Base-by-base conservation (phyloP, 2,888 invertebrate species). In the Drosophila quinaria region DNA sequence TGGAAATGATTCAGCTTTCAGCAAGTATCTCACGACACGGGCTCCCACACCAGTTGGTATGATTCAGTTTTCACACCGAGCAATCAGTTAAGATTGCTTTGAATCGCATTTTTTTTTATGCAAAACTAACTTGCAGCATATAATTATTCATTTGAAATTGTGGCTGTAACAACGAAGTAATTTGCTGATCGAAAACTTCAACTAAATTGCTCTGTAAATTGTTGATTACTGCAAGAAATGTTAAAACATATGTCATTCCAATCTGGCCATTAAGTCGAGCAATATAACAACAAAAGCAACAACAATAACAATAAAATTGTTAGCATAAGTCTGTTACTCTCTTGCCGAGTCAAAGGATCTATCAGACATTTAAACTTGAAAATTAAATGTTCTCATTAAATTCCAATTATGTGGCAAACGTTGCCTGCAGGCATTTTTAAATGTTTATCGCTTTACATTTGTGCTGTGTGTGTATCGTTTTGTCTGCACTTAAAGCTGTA, bases 181-280 rank as follows among this genome's bases (percentile, higher is more conserved):
- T 61, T 61, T 52, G 52, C 52, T 35, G 52, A 4, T 52, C 29
- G 52, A 61, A 44, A 42, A 50, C 41, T 60, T 60, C 10, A 54
- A 17, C 10, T 11, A 22, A 60, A 61, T 52, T 52, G 60, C 22
- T n/a, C 33, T 33, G 41, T 25, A 33, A 60, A 35, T 51, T 69
- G 75, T 74, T 65, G 70, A 69, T 59, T 69, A 41, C 64, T 56
- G 42, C 58, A 58, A 33, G 17, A 54, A 37, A 17, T 37, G 44
- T 29, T 62, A 13, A 44, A 62, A 15, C 54, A 54, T 54, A 44
- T 62, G 61, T 52, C 52, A 61, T 52, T 44, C 35, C 37, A 46
- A 54, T 54, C 19, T 29, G 19, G 50, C 50, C 29, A 41, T 60
- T 51, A 60, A 42, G 60, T 41, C 51, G 19, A 15, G 9, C 25